Evolutionary conservation across 2,797 vertebrate species (phyloP), one percentile per base, ranked within the genome.

Genomic region (Enteromius mattozi): DNA sequence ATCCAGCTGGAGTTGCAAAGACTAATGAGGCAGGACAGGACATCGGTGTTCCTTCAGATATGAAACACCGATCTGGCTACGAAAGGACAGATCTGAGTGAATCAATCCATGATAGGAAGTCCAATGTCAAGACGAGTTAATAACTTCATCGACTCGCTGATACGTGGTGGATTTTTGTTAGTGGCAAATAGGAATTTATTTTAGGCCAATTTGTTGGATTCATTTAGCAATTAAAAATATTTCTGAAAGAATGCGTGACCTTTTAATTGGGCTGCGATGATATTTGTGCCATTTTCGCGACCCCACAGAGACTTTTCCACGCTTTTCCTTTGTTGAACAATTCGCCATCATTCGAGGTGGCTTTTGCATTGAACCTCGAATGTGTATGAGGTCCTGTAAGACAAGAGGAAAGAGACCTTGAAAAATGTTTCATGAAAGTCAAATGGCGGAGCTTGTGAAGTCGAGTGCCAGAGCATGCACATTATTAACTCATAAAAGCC

Each of bases 11-110:
- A 81, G 80, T 83, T 69, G 61, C 81, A 83, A 82, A 85, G 86
- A 78, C 79, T 92, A 89, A 95, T 92, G 63, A 5, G 63, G 89
- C 86, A 51, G 14, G 94, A 95, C 94, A 85, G 77, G 88, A 56
- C 85, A 89, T 89, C 88, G 81, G 82, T 8, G 27, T 49, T 87
- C 74, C 56, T 61, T 61, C 56, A 61, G 56, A 61, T 66, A 45
- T 12, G 69, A 74, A 68, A 66, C 70, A 21, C 77, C 24, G 74
- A 89, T 87, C 88, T 85, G 61, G 81, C 68, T 59, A 65, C 42
- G 49, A 80, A 82, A 68, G 21, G 42, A 93, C 92, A 92, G 47
- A 78, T 81, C 68, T 76, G 65, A 40, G 61, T 68, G 42, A 61
- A 82, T 78, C 63, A 80, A 78, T 19, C 2, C 66, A n/a, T 51